A percentile compares a stretch with the other conserved stretches of the same genome.
These are phyloP conservation scores for Atherix ibis DNA, from an alignment of 2,888 invertebrate species.

Conservation along the genomic window DNA sequence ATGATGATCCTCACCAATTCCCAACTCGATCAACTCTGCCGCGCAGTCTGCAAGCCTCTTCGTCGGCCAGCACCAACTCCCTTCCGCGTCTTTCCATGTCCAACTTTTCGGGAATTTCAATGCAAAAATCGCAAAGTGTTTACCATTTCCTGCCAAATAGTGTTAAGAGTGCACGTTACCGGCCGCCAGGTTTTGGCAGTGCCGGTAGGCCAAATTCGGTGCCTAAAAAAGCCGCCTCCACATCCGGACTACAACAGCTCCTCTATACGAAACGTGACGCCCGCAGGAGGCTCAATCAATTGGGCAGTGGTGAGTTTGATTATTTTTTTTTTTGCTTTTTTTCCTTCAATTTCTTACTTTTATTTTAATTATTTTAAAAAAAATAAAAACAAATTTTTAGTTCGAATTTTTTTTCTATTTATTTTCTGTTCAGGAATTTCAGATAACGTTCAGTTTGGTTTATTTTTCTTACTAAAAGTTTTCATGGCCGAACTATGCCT, in stretches of 20 bases:
- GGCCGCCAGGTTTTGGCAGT: conserved; percentile 58
- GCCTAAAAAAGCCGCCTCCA: conserved; percentile 59
- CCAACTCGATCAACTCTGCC: conserved; percentile 44
- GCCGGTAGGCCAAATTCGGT: conserved; percentile 34
- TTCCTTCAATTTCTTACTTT: conserved; percentile 1
- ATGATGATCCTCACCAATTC: conserved; percentile 34
- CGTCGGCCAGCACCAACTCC: conserved; percentile 51
- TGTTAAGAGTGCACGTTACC: conserved; percentile 73
- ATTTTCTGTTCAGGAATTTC: too few relatives aligned
- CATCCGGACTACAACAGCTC: conserved; percentile 54
- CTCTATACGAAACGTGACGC: conserved; percentile 43
- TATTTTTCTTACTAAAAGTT: too few relatives aligned
- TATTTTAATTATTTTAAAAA: not conserved
- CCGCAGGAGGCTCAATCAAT: conserved; percentile 34
- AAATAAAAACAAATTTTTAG: too few relatives aligned
- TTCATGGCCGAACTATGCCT: too few relatives aligned
- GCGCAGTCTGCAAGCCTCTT: conserved; percentile 41
- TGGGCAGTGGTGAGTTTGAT: conserved; percentile 41
- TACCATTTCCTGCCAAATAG: conserved; percentile 43
- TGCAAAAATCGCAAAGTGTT: conserved; percentile 49
- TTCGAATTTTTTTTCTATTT: too few relatives aligned
- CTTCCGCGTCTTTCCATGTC: conserved; percentile 56
- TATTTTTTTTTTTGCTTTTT: conserved; percentile 4
- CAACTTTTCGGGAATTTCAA: conserved; percentile 33
- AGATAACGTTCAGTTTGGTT: too few relatives aligned